Evolutionary conservation across 2,113 vertebrate genomes (phyloP).

Genomic region (Physeter macrocephalus): DNA sequence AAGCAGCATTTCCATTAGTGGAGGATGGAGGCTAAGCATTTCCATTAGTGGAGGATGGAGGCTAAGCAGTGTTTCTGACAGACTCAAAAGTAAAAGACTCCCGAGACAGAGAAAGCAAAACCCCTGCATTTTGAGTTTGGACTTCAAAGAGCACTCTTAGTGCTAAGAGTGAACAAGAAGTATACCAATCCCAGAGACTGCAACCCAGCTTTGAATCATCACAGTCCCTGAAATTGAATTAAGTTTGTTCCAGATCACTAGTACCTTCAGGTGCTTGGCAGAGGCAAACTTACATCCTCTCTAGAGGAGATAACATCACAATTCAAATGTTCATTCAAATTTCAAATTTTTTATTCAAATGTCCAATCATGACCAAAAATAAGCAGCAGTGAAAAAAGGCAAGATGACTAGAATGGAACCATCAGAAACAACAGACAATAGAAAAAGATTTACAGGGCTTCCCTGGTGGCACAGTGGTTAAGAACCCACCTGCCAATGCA

Average conservation of each 20-base stretch:
- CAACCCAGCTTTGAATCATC: neutral
- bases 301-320: neutral
- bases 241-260: neutral
- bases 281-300: neutral
- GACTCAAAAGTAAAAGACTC: neutral
- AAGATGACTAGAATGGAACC: neutral
- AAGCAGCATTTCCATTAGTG: neutral
- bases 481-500: no score
- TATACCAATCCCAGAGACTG: neutral
- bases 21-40: neutral
- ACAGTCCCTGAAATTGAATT: neutral
- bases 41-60: neutral
- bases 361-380: neutral
- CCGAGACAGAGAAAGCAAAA: neutral
- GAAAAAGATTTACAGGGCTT: neutral
- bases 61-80: neutral
- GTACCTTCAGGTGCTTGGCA: neutral
- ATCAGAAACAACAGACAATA: neutral
- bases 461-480: no score
- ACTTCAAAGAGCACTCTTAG: neutral
- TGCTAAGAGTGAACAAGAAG: neutral
- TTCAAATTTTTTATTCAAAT: neutral
- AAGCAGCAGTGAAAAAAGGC: neutral
- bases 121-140: neutral
- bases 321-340: neutral